Evolutionary conservation across 2,113 vertebrate genomes (phyloP), one percentile per base, ranked within the genome.

Genomic region (Ciconia stormi): DNA sequence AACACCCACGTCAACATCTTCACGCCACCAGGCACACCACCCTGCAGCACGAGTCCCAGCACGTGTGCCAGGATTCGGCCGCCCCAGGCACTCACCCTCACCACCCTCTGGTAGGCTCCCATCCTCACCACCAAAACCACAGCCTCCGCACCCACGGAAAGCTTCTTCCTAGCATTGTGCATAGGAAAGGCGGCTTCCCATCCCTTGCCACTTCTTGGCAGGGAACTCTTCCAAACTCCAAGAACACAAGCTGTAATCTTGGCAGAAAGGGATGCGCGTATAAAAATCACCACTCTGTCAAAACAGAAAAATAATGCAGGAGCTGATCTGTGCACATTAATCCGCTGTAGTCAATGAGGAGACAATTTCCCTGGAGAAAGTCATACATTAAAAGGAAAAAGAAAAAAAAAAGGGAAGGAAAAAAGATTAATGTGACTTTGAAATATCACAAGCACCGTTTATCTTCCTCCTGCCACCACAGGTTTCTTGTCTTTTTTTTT

Each of bases 301-400:
- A 95, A 97, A 97, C 95, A 97, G 91, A 95, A 95, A 97, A 96
- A 97, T 97, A 98, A 97, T 77, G 89, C 96, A 83, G 93, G 84
- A 95, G 90, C 90, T 95, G 95, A 97, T 97, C 91, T 95, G 93
- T 70, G 94, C 91, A 69, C 93, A 97, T 97, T 97, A 97, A 95
- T 98, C 92, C 70, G 8, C 92, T 78, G 93, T 92, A 97, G 95
- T 94, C 97, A 95, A 97, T 87, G 94, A 96, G 86, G 86, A 96
- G 89, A 97, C 89, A 92, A 97, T 97, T 97, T 95, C 96, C 95
- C 96, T 91, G 84, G 93, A 97, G 95, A 97, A 95, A 96, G 86
- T 93, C 83, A 96, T 93, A 95, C 95, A 96, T 97, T 97, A 96
- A 96, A 97, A 97, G 81, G 62, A 89, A 93, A 79, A 90, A 69